These are phyloP conservation scores for Silurus meridionalis DNA, from an alignment of 2,113 vertebrate species.

Conservation along the genomic window DNA sequence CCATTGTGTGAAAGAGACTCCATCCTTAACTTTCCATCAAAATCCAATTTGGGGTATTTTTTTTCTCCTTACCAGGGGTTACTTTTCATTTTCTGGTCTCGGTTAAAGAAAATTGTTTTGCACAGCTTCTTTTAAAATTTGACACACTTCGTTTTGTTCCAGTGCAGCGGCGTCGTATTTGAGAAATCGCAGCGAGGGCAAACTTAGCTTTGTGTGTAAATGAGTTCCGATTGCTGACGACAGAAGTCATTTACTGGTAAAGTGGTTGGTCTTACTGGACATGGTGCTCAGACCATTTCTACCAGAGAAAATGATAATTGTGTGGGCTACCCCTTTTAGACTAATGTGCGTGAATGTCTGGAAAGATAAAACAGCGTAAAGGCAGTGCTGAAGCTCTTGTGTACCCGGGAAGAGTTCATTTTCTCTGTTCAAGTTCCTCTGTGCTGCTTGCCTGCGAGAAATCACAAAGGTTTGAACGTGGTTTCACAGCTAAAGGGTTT, in stretches of 20 bases:
- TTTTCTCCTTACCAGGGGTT: background rate
- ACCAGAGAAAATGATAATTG: background rate
- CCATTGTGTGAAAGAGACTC: background rate
- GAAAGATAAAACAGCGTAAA: background rate
- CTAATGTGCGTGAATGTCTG: background rate
- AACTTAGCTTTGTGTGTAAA: slow-evolving; percentile 15
- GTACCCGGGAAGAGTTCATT: background rate
- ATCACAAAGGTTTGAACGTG: background rate
- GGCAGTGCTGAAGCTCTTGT: background rate
- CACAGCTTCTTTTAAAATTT: background rate
- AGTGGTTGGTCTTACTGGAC: background rate
- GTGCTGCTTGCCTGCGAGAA: background rate
- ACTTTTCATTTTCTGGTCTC: background rate
- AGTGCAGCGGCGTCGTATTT: slow-evolving; percentile 25
- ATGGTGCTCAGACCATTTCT: background rate
- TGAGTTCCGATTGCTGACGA: background rate
- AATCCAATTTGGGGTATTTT: background rate
- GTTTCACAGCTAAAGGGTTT: slow-evolving; percentile 22
- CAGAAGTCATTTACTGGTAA: background rate
- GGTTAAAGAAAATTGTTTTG: background rate
- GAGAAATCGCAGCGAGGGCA: background rate
- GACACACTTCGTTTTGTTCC: background rate
- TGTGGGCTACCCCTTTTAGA: background rate
- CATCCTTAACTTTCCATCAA: background rate
- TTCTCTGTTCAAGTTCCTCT: background rate